These are phyloP conservation scores for Eptatretus burgeri DNA, from an alignment of 2,113 vertebrate genomes.

Conservation along the genomic window DNA sequence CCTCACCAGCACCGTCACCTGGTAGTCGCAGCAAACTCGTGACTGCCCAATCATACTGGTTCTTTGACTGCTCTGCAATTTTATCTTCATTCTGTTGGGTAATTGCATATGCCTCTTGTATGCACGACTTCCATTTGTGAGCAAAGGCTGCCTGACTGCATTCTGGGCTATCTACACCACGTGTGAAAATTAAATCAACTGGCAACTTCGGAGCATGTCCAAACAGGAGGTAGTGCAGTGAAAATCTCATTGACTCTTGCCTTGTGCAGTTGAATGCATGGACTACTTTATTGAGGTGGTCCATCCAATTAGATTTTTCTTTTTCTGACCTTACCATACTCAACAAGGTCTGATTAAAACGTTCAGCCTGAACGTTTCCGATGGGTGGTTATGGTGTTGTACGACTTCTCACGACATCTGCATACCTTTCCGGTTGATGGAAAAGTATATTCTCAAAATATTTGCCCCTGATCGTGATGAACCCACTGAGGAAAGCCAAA, in stretches of 20 bases:
- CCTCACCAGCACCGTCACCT: neutral
- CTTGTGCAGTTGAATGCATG: constrained; percentile 8
- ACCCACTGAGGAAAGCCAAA: no score
- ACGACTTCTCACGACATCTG: no score
- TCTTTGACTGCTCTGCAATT: neutral
- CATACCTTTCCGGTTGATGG: no score
- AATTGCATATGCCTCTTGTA: constrained; percentile 3
- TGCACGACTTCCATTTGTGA: constrained; percentile 2
- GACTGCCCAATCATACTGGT: neutral
- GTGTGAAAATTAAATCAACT: neutral
- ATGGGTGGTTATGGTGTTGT: constrained; percentile 10
- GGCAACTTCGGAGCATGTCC: neutral
- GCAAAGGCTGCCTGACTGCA: neutral
- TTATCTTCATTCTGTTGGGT: neutral
- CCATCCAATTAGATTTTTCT: constrained; percentile 10
- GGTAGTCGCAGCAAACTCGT: neutral
- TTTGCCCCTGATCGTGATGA: no score
- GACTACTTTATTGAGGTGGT: neutral
- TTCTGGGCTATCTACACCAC: neutral
- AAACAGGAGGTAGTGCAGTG: constrained; percentile 3
- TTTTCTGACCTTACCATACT: constrained; percentile 9
- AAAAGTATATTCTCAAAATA: no score
- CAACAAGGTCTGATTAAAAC: constrained; percentile 10
- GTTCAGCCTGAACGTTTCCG: constrained; percentile 6
- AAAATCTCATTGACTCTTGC: neutral